Evolutionary conservation across 2,797 vertebrate genomes (phyloP).

Genomic region (Arctocebus calabarensis): DNA sequence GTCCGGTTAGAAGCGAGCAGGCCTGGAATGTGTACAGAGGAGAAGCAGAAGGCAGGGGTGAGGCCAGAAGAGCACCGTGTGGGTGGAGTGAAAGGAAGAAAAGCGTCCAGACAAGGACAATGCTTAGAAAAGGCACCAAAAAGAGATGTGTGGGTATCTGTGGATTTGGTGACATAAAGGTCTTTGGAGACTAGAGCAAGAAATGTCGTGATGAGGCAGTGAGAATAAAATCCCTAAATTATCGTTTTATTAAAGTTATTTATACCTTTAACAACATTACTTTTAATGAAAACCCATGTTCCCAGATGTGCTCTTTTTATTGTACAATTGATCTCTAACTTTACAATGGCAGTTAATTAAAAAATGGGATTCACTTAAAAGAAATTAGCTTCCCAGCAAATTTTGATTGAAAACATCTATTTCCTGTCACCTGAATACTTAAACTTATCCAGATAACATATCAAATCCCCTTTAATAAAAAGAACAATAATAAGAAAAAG

Average conservation of each 20-base stretch:
- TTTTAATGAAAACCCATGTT: constrained; percentile 38
- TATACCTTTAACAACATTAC: constrained; percentile 49
- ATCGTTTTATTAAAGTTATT: constrained; percentile 22
- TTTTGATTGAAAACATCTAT: constrained; percentile 61
- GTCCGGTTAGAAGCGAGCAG: neutral
- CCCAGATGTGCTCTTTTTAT: constrained; percentile 49
- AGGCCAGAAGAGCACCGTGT: neutral
- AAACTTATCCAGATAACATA: constrained; percentile 50
- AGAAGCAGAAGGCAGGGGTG: neutral
- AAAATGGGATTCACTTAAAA: constrained; percentile 55
- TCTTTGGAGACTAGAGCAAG: neutral
- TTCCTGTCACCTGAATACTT: constrained; percentile 38
- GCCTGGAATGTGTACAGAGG: neutral
- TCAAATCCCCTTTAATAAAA: constrained; percentile 53
- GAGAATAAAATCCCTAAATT: neutral
- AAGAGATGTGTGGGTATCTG: neutral
- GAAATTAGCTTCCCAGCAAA: constrained; percentile 52
- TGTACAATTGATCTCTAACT: constrained; percentile 38
- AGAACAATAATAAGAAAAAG: neutral
- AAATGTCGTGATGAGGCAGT: neutral
- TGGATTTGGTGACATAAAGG: neutral
- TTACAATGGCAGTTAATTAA: constrained; percentile 68
- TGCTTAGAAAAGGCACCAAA: neutral
- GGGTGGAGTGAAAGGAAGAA: neutral
- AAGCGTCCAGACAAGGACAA: neutral